Conservation (phyloP, 2,797 vertebrate genomes). For the Okamejei kenojei region DNA sequence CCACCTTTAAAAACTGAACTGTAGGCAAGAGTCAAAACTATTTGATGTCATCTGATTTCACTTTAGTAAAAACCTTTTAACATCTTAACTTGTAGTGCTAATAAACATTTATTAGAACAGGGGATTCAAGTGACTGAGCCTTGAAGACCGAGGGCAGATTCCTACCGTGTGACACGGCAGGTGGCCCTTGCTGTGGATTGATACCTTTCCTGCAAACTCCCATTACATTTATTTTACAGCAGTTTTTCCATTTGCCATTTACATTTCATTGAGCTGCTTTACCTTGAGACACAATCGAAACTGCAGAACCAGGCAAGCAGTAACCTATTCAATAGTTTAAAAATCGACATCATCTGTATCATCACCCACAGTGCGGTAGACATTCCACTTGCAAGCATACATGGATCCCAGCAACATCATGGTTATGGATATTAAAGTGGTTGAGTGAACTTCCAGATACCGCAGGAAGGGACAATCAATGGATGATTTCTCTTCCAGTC, state of each 20-base stretch:
- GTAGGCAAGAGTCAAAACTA: neutral
- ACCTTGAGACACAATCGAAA: neutral
- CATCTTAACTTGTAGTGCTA: neutral
- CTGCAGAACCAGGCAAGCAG: neutral
- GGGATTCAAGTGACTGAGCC: constrained; percentile 1
- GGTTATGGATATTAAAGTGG: neutral
- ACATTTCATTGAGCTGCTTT: neutral
- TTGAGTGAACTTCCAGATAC: neutral
- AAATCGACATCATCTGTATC: neutral
- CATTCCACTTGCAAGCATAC: neutral
- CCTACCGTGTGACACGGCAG: neutral
- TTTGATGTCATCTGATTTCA: constrained; percentile 13
- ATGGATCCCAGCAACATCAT: neutral
- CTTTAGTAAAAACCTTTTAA: neutral
- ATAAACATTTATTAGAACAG: constrained; percentile 30
- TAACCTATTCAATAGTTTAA: neutral
- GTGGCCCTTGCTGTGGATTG: neutral
- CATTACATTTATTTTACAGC: neutral
- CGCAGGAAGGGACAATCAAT: too few species aligned
- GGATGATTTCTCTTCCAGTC: neutral
- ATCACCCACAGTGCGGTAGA: too few species aligned
- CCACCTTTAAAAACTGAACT: constrained; percentile 2
- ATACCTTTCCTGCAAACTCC: neutral
- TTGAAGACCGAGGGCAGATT: constrained; percentile 12
- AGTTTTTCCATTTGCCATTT: neutral